Base-by-base conservation (phyloP, 2,113 vertebrate genomes). In the Spea bombifrons region DNA sequence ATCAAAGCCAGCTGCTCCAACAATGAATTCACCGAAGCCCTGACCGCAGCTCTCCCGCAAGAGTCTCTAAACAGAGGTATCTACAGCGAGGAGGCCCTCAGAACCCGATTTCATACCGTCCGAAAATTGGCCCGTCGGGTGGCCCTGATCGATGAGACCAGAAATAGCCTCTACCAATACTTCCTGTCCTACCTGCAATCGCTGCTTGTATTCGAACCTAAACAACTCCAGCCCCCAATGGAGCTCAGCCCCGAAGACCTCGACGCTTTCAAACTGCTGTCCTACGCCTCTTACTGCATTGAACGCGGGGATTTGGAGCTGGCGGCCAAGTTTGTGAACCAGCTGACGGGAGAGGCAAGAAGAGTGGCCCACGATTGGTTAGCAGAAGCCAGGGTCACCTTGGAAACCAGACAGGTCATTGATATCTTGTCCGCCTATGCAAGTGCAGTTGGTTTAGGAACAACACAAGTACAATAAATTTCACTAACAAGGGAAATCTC, bases 151-250 rank as follows among this genome's bases (percentile, higher is more conserved):
- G 96, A 99, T 0, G 97, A 98, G 82, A 94, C 95, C 0, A 92
- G 92, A 73, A 98, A 98, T 91, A 97, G 96, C 86, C 81, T 99
- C 44, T 99, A 97, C 82, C 97, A 99, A 2, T 99, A 98, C 84
- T 95, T 98, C 86, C 87, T 99, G 49, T 99, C 97, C 1, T 99
- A 97, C 84, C 63, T 99, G 76, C 97, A 99, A 85, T 96, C 97
- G 0, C 87, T 94, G 4, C 93, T 98, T 2, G 57, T 99, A 5
- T 93, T 96, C 68, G 94, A 96, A 30, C 88, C 90, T 0, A 86
- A 90, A 43, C 94, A 96, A 81, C 81, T 91, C 81, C 93, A 91
- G 61, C 97, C 97, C 0, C 97, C 97, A 0, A 44, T 87, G 0
- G 92, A 95, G 87, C 90, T 99, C 66, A 82, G 82, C 69, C 80